Base-by-base conservation (phyloP, 2,797 vertebrate species). In the Cottoperca gobio region DNA sequence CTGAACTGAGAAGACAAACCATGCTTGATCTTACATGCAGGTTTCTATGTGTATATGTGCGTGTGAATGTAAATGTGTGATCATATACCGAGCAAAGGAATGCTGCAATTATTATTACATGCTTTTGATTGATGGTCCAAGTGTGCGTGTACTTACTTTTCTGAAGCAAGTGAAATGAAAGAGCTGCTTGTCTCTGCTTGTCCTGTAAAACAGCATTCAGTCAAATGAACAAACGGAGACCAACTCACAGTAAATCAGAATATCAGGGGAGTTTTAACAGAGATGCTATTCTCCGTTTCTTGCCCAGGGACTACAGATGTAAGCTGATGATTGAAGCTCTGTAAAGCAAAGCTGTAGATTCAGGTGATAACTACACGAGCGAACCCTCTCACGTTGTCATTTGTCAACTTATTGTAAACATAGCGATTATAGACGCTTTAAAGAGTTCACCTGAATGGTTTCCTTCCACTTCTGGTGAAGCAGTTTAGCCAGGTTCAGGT, bases 391-490 rank as follows among this genome's bases (percentile, higher is more conserved):
- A 58, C 14, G 45, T 6, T 2, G 24, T 21, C 8, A 40, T 17
- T 54, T 43, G 1, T 2, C 40, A 39, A 19, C 26, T 4, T 45
- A 1, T 21, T 24, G 8, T 21, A n/a, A 57, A 35, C 19, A 52
- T 26, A 26, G 16, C 0, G 1, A 26, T 70, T 50, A 43, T 19
- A 35, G 11, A 4, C 1, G 0, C 12, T 16, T 26, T 35, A 11
- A 86, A 48, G 42, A 90, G 93, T 95, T 91, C 79, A 99, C 98
- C 95, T 97, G 94, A 74, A 99, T 94, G 75, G 96, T 97, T 83
- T 97, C 96, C 91, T 98, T 99, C 98, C 98, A 99, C 90, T 97
- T 98, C 84, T 97, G 97, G 92, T 99, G 97, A 67, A 99, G 96
- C 82, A 96, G 93, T 93, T 95, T 97, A 74, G 98, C 97, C 88